phyloP scores from a whole-genome alignment of 2,888 invertebrate species.

The Tetragonisca angustula region DNA sequence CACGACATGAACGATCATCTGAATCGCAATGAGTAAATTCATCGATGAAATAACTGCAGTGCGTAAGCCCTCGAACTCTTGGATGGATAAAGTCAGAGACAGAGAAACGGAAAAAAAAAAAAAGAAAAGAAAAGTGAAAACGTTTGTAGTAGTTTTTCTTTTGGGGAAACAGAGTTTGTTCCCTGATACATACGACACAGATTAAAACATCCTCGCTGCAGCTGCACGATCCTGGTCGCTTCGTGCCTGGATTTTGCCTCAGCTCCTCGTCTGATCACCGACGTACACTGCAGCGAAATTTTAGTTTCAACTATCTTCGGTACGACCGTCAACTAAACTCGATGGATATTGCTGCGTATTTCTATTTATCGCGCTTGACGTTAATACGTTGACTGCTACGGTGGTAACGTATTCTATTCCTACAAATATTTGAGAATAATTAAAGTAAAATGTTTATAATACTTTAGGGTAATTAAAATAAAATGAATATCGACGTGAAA shows the following conservation, averaged over 20 bases:
- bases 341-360: too few species aligned
- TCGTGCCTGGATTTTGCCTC: slow-evolving; percentile 48
- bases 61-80: slow-evolving; percentile 46
- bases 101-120: neutral
- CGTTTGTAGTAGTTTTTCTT: slow-evolving; percentile 65
- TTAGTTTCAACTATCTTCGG: slow-evolving; percentile 11
- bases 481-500: too few species aligned
- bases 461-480: too few species aligned
- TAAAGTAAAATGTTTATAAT: too few species aligned
- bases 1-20: neutral
- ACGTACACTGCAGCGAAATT: slow-evolving; percentile 36
- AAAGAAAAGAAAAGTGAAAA: neutral
- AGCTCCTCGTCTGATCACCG: slow-evolving; percentile 30
- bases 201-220: slow-evolving; percentile 67
- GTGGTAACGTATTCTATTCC: too few species aligned
- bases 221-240: slow-evolving; percentile 68
- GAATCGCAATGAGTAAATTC: slow-evolving; percentile 1
- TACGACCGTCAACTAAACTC: too few species aligned
- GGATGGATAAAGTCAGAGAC: slow-evolving; percentile 30
- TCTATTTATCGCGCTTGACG: too few species aligned
- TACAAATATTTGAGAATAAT: too few species aligned
- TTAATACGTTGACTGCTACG: too few species aligned
- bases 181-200: slow-evolving; percentile 65
- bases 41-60: slow-evolving; percentile 36
- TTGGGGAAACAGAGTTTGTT: slow-evolving; percentile 77